A percentile compares a stretch with the other conserved stretches of the same genome.
Evolutionary conservation across 2,888 invertebrate genomes (phyloP).

Genomic region (Aphidoletes aphidimyza): DNA sequence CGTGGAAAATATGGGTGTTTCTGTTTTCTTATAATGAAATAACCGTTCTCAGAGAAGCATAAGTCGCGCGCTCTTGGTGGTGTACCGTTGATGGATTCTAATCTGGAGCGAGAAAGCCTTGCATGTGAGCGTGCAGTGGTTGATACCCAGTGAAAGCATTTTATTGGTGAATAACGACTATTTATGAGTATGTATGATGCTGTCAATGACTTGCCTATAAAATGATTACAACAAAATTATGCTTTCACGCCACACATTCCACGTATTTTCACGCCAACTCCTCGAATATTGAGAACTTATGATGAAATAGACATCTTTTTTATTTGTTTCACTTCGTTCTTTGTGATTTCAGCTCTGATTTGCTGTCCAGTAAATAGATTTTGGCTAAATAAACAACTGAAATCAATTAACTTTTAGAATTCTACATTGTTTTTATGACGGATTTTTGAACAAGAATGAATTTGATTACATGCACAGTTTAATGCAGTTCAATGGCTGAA

Average conservation of each 20-base stretch:
- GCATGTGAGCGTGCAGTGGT: neutral
- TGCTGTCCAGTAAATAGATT: no score
- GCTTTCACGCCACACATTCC: neutral
- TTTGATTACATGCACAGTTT: no score
- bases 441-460: no score
- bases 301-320: no score
- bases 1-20: constrained; percentile 53
- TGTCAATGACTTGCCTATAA: neutral
- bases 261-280: neutral
- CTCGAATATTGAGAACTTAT: no score
- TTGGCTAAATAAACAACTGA: no score
- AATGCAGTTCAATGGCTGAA: no score
- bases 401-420: no score
- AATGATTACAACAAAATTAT: neutral
- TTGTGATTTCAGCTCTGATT: no score
- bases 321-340: no score
- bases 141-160: constrained; percentile 15
- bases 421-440: no score
- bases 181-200: constrained; percentile 35
- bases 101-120: neutral
- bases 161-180: constrained; percentile 36
- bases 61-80: neutral
- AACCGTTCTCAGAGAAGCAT: constrained; percentile 19
- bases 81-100: constrained; percentile 42
- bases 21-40: constrained; percentile 53